phyloP scores from a whole-genome alignment of 2,888 invertebrate genomes.

The Drosophila koepferae region DNA sequence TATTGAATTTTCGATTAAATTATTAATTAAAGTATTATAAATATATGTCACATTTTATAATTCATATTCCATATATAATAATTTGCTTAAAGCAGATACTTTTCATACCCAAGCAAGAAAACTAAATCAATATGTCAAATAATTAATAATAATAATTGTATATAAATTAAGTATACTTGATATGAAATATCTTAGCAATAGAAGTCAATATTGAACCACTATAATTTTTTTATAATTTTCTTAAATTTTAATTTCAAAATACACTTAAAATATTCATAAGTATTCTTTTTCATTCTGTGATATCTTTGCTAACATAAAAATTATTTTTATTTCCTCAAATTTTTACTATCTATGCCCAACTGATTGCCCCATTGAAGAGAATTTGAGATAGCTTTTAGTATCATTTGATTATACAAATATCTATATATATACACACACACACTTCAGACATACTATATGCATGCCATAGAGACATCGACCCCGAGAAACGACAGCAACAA shows the following conservation, averaged over 20 bases:
- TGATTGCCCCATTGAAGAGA: neutral
- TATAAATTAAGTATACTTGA: too few relatives aligned
- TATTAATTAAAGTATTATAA: too few relatives aligned
- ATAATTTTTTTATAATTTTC: neutral
- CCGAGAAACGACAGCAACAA: conserved; percentile 13
- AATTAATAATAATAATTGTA: too few relatives aligned
- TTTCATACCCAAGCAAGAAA: too few relatives aligned
- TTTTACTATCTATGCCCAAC: neutral
- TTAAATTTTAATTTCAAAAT: neutral
- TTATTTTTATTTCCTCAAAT: neutral
- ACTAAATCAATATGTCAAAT: too few relatives aligned
- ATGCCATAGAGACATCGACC: conserved; percentile 39
- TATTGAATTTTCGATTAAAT: too few relatives aligned
- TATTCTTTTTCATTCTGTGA: neutral
- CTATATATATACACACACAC: neutral
- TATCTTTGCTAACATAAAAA: neutral
- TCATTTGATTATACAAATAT: conserved; percentile 8
- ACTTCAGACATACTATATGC: neutral
- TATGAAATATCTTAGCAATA: too few relatives aligned
- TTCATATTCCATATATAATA: too few relatives aligned
- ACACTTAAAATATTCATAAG: neutral
- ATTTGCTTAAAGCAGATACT: too few relatives aligned
- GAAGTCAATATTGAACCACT: too few relatives aligned
- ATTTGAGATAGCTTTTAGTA: conserved; percentile 3
- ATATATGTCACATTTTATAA: too few relatives aligned